Base-by-base conservation (phyloP, 1,140 invertebrate species). In the Melanaphis sacchari region DNA sequence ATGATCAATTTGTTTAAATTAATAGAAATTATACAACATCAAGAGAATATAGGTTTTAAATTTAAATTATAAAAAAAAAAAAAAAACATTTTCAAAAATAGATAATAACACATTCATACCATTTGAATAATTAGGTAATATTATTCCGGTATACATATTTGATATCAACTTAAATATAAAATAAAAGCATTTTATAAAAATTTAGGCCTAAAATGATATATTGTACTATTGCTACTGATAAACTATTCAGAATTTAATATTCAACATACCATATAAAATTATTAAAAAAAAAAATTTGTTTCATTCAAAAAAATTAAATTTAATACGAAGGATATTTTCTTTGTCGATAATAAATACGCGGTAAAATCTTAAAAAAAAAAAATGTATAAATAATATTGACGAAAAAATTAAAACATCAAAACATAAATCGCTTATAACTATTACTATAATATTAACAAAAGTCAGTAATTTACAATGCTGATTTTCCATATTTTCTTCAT, bases 371-470 rank as follows among this genome's bases (percentile, higher is more conserved):
- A 36, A 36, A 46, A 46, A 46, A 87, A 87, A 87, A n/a, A 88
- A 46, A 88, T n/a, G n/a, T n/a, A n/a, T 88, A n/a, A 49, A 88
- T n/a, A 88, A 49, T n/a, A n/a, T 90, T 46, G 41, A 87, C 85
- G 36, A 90, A 54, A 52, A 54, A n/a, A 87, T 4, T 36, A 88
- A 36, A 31, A 52, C n/a, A 90, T 90, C 26, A 24, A 26, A 38
- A 54, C 22, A 82, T 82, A 40, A 8, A 11, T 90, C n/a, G 40
- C 24, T 54, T 15, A n/a, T n/a, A 40, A 54, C n/a, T 52, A 88
- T 49, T 38, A 54, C 31, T 38, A 54, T 40, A 38, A 82, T 82
- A 82, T 82, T 41, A 52, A 90, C 88, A 54, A 6, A 87, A 87
- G 31, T 38, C 8, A 84, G 31, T 84, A 5, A 22, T n/a, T n/a